Percentiles rank a stretch among this genome's conserved stretches.
Conservation (phyloP, 2,797 vertebrate species). For the Takifugu ocellatus region DNA sequence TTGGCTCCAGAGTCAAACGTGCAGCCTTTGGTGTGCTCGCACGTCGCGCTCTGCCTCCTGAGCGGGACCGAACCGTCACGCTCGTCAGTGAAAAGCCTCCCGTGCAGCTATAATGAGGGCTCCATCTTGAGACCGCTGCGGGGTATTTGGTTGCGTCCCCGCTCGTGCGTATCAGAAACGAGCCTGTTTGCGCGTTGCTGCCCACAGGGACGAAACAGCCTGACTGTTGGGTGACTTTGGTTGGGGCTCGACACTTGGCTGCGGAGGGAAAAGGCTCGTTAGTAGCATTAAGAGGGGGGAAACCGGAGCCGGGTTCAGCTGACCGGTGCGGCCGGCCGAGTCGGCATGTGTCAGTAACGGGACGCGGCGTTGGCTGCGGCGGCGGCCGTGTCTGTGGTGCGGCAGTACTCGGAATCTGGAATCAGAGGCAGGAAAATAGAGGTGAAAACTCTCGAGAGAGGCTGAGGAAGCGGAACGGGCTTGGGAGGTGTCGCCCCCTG, state of each 20-base stretch:
- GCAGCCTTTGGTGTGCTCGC: no score
- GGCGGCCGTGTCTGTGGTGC: constrained; percentile 26
- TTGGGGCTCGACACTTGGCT: constrained; percentile 68
- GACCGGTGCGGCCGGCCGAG: constrained; percentile 52
- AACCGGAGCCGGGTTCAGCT: constrained; percentile 74
- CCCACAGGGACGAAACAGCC: not conserved
- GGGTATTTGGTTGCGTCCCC: constrained; percentile 34
- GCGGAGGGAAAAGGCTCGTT: constrained; percentile 72
- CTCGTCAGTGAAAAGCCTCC: constrained; percentile 44
- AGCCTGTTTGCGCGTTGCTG: no score
- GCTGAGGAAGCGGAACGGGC: constrained; percentile 48
- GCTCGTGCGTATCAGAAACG: constrained; percentile 25
- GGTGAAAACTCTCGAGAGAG: constrained; percentile 51
- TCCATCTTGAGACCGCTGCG: constrained; percentile 58
- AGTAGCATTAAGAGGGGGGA: constrained; percentile 72
- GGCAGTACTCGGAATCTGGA: constrained; percentile 52
- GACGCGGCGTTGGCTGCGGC: constrained; percentile 35
- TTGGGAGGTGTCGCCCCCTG: constrained; percentile 38
- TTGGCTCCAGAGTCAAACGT: no score
- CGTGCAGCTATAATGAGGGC: constrained; percentile 51
- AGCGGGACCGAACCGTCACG: constrained; percentile 42
- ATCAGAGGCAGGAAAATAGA: constrained; percentile 43
- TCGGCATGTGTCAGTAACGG: constrained; percentile 71
- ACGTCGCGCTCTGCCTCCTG: constrained; percentile 15
- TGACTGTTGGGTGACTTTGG: constrained; percentile 68